Percentiles rank a stretch among this genome's conserved stretches.
phyloP scores from a whole-genome alignment of 2,888 invertebrate species.

The Tiphia femorata region DNA sequence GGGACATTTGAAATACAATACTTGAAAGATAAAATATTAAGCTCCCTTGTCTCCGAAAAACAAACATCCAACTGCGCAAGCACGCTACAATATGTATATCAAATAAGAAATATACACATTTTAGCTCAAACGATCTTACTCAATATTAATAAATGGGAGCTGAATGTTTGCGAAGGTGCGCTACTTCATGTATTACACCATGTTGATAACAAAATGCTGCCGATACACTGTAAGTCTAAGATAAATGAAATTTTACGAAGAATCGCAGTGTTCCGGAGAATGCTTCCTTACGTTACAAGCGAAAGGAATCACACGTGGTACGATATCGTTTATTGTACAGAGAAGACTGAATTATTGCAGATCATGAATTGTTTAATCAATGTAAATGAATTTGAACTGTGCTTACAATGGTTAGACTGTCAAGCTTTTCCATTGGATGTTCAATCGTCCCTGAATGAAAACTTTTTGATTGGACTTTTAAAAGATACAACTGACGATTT shows the following conservation, averaged over 20 bases:
- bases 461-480: slow-evolving; percentile 73
- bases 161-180: slow-evolving; percentile 54
- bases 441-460: slow-evolving; percentile 72
- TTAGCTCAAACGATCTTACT: slow-evolving; percentile 55
- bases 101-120: slow-evolving; percentile 55
- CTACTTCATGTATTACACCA: slow-evolving; percentile 55
- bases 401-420: slow-evolving; percentile 79
- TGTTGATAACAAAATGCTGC: slow-evolving; percentile 47
- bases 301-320: slow-evolving; percentile 52
- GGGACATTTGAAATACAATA: slow-evolving; percentile 72
- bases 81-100: slow-evolving; percentile 53
- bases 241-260: slow-evolving; percentile 58
- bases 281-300: slow-evolving; percentile 54
- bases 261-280: slow-evolving; percentile 58
- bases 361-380: slow-evolving; percentile 73
- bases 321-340: slow-evolving; percentile 54
- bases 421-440: slow-evolving; percentile 74
- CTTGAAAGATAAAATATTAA: slow-evolving; percentile 74
- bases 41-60: slow-evolving; percentile 73
- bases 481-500: slow-evolving; percentile 66
- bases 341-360: slow-evolving; percentile 70
- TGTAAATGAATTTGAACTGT: slow-evolving; percentile 75
- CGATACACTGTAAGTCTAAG: slow-evolving; percentile 48
- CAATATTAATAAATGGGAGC: slow-evolving; percentile 58
- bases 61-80: slow-evolving; percentile 63